Evolutionary conservation across 1,140 invertebrate species (phyloP), one percentile per base, ranked within the genome.

Genomic region (Drosophila miranda): DNA sequence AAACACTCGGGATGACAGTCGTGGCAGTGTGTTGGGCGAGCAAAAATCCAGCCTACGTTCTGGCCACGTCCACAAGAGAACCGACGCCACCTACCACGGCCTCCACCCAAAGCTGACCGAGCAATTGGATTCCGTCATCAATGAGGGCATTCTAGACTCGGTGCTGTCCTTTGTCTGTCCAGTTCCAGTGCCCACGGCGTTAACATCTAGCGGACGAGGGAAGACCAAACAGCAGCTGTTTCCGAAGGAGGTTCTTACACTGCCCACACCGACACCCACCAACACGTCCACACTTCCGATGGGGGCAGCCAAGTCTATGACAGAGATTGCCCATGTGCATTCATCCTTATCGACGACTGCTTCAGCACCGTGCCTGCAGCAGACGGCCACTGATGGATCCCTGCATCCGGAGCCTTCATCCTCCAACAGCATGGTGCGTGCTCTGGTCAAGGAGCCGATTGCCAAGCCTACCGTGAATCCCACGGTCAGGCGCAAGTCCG

Each of bases 91-190:
- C 14, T 79, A 77, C 28, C 69, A 57, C 30, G 76, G 87, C 0
- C 19, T 90, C 16, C 88, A 91, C 79, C 78, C 90, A 4, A 82
- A 86, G 34, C 50, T 91, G 6, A 78, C 55, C 11, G 83, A 90
- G 44, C 89, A 90, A 67, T 46, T 91, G 23, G 90, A 91, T 56
- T 75, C 95, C 92, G 93, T 96, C 6, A 92, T 96, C 54, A 94
- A 95, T 49, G 95, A 96, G 91, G 95, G 95, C 21, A 92, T 96
- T 58, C 90, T 96, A 19, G 95, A 96, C 90, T 96, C 95, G 0
- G 94, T 96, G 58, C 83, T 96, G 8, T 94, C 95, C 0, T 95
- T 95, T 66, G 92, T 95, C 11, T 91, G 90, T 43, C 89, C 89
- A 7, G 69, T 88, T 6, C 77, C 69, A 1, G 34, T 86, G 38